A percentile compares a stretch with the other conserved stretches of the same genome.
phyloP scores from a whole-genome alignment of 2,113 vertebrate genomes.

The Myiagra hebetior region DNA sequence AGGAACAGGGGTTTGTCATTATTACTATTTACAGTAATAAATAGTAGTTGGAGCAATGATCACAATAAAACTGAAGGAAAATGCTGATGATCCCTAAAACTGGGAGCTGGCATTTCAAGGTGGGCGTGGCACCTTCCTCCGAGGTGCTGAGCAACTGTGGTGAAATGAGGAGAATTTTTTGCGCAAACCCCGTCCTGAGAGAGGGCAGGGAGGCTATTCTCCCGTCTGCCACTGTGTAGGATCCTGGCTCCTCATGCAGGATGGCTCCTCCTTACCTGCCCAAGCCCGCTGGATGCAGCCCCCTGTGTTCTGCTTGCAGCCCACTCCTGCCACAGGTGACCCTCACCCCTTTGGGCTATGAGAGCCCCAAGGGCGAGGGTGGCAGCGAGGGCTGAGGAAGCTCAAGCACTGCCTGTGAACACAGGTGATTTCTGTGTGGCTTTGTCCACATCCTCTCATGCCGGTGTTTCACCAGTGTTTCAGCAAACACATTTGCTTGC shows the following conservation, averaged over 20 bases:
- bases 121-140: accelerated
- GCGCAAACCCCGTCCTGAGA: neutral
- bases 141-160: accelerated
- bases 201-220: neutral
- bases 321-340: neutral
- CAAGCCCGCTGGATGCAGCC: neutral
- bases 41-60: neutral
- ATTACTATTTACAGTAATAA: neutral
- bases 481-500: neutral
- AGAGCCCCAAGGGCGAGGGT: neutral
- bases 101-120: neutral
- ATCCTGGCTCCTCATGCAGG: neutral
- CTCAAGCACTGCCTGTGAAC: neutral
- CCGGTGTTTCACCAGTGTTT: neutral
- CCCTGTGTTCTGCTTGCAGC: neutral
- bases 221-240: accelerated
- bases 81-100: neutral
- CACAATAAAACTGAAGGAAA: neutral
- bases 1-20: neutral
- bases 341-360: accelerated
- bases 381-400: neutral
- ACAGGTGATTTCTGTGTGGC: neutral
- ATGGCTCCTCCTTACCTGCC: too few relatives aligned
- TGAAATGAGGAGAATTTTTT: accelerated
- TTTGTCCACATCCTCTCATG: neutral